These are phyloP conservation scores for Puffinus mauretanicus DNA, from an alignment of 2,113 vertebrate species.

Conservation along the genomic window DNA sequence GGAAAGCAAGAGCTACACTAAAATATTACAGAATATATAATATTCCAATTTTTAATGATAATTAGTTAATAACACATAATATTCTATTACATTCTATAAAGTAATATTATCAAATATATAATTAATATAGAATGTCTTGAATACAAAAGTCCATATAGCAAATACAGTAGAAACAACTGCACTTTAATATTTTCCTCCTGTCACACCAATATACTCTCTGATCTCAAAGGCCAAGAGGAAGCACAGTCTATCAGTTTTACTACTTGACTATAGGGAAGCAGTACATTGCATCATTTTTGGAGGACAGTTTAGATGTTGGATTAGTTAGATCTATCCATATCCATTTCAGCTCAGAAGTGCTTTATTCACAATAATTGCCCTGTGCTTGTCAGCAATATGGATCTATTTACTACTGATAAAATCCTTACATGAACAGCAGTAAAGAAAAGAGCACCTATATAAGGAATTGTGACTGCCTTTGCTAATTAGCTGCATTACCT, in stretches of 20 bases:
- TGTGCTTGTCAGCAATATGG: neutral
- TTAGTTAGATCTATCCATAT: neutral
- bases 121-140: neutral
- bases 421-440: neutral
- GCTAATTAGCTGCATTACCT: neutral
- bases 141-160: neutral
- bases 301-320: neutral
- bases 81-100: neutral
- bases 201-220: neutral
- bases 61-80: neutral
- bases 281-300: neutral
- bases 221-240: neutral
- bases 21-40: neutral
- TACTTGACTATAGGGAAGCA: neutral
- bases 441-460: neutral
- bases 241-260: neutral
- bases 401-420: neutral
- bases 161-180: neutral
- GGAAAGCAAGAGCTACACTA: neutral
- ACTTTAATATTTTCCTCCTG: neutral
- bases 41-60: neutral
- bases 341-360: neutral
- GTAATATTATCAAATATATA: neutral
- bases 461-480: accelerated
- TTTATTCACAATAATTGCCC: neutral